These are phyloP conservation scores for Cervus canadensis DNA, from an alignment of 2,113 vertebrate genomes.

Conservation along the genomic window DNA sequence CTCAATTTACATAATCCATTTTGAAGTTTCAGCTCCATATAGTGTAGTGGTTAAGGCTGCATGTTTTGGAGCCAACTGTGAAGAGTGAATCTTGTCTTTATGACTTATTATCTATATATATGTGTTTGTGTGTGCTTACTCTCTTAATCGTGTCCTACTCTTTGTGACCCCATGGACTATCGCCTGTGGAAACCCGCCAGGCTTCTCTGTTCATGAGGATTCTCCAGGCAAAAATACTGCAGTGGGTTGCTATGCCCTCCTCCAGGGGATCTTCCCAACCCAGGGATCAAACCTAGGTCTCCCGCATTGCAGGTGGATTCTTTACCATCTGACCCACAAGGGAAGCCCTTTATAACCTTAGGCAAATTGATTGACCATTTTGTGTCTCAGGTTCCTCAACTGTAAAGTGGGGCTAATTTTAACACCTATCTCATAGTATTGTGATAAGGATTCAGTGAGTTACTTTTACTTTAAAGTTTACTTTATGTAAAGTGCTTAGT, in stretches of 20 bases:
- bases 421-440: background rate
- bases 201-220: background rate
- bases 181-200: accelerated
- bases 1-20: background rate
- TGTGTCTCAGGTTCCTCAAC: background rate
- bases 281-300: background rate
- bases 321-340: background rate
- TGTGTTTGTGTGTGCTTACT: background rate
- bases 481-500: background rate
- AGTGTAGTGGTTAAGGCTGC: background rate
- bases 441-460: background rate
- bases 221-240: background rate
- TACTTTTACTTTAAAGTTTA: background rate
- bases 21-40: background rate
- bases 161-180: background rate
- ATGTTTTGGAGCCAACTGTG: background rate
- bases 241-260: background rate
- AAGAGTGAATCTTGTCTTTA: background rate
- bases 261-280: background rate
- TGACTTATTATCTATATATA: background rate
- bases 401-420: background rate
- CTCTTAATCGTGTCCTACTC: background rate
- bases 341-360: background rate
- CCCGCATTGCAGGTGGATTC: background rate
- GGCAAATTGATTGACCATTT: background rate